A percentile compares a stretch with the other conserved stretches of the same genome.
Evolutionary conservation across 1,140 invertebrate species (phyloP).

Genomic region (Drosophila baimaii): DNA sequence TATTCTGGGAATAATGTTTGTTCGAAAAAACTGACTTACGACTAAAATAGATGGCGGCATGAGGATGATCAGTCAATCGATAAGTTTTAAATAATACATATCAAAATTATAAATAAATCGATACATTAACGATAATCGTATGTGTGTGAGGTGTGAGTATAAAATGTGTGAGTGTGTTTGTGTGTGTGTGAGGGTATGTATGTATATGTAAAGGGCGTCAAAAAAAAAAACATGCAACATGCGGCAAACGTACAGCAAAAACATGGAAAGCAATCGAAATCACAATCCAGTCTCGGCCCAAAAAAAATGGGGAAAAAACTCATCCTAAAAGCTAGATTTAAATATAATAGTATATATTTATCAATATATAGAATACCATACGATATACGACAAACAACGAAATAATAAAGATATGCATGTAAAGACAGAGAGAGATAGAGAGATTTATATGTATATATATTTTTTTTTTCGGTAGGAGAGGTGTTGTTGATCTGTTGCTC

Average conservation of each 20-base stretch:
- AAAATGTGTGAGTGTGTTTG: slow-evolving; percentile 32
- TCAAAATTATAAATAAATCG: slow-evolving; percentile 27
- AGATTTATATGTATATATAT: slow-evolving; percentile 28
- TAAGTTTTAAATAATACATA: slow-evolving; percentile 47
- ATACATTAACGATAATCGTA: slow-evolving; percentile 49
- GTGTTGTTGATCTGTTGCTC: slow-evolving; percentile 84
- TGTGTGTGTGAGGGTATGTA: slow-evolving; percentile 30
- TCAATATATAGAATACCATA: slow-evolving; percentile 61
- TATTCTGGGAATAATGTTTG: slow-evolving; percentile 3
- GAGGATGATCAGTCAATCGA: slow-evolving; percentile 28
- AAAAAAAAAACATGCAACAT: slow-evolving; percentile 73
- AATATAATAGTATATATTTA: slow-evolving; percentile 30
- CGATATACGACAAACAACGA: slow-evolving; percentile 70
- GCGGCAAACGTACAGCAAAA: slow-evolving; percentile 57
- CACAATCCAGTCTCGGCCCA: slow-evolving; percentile 32
- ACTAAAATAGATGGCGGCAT: slow-evolving; percentile 40
- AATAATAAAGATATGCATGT: slow-evolving; percentile 56
- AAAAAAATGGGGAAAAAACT: slow-evolving; percentile 18
- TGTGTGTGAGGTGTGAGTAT: slow-evolving; percentile 31
- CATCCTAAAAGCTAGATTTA: slow-evolving; percentile 58
- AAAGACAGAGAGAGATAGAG: slow-evolving; percentile 36
- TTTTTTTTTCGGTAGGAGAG: slow-evolving; percentile 75
- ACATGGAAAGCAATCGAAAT: slow-evolving; percentile 52
- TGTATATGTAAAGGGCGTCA: slow-evolving; percentile 58
- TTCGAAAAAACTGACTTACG: slow-evolving; percentile 48